Evolutionary conservation across 2,113 vertebrate genomes (phyloP), one percentile per base, ranked within the genome.

Genomic region (Malurus alboscapulatus): DNA sequence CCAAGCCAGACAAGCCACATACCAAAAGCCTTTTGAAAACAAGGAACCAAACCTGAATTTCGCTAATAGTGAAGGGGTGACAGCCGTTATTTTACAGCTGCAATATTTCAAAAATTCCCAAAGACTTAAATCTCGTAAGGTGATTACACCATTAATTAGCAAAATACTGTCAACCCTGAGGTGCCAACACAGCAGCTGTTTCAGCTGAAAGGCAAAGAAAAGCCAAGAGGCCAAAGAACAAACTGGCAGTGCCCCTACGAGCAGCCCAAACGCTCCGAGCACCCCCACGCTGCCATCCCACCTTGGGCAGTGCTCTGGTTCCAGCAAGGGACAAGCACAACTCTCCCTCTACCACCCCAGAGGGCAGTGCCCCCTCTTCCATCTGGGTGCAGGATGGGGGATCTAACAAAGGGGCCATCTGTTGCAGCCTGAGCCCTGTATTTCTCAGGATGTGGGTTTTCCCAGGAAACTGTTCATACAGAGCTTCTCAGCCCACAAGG

Each of bases 11-110:
- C 30, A 71, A 0, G 1, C 71, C 75, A 92, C 63, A 80, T 76
- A 91, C 62, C 63, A 79, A 62, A 89, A 89, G 36, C 15, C 58
- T 93, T 78, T 84, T 65, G 69, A 65, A 93, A 95, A 76, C 62
- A 91, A 51, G 62, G 74, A 82, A 75, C 50, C 38, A 80, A 88
- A 83, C 16, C 29, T 63, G 72, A 48, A 53, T 66, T 67, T 74
- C 0, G 1, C 54, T 80, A 58, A 44, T 4, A 92, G 69, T 10
- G 11, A 34, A 76, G 38, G 11, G 29, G 30, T 62, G 54, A 84
- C 73, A 66, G 62, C 27, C 16, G 1, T 45, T 73, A 91, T 68
- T 89, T 92, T 72, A 3, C 17, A 84, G 15, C 29, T 34, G 19
- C 21, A 88, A 26, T 45, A 89, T 61, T 89, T 50, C 69, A 77